Conservation (phyloP, 1,140 invertebrate genomes). For the Drosophila ficusphila region DNA sequence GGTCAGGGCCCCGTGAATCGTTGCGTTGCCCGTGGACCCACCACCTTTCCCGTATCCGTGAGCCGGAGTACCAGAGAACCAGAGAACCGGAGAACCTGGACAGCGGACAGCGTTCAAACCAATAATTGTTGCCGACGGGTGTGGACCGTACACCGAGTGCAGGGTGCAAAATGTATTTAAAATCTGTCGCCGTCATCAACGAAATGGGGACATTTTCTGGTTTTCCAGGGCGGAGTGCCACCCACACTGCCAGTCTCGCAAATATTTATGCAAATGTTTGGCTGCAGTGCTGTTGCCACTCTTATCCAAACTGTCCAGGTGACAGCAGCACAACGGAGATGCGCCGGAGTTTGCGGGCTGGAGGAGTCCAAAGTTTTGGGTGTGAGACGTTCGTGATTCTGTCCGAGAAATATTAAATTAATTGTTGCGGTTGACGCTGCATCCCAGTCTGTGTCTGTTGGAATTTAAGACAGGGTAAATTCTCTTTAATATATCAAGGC, state of each 20-base stretch:
- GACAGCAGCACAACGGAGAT: constrained; percentile 8
- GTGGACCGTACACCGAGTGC: constrained; percentile 22
- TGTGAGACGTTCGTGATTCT: constrained; percentile 40
- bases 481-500: neutral
- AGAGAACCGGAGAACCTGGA: constrained; percentile 24
- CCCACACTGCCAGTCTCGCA: neutral
- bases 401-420: constrained; percentile 41
- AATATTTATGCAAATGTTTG: constrained; percentile 61
- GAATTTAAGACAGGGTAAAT: neutral
- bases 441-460: neutral
- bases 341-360: neutral
- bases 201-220: constrained; percentile 45
- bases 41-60: constrained; percentile 8
- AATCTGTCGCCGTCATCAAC: constrained; percentile 52
- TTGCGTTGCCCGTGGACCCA: neutral
- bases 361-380: constrained; percentile 1
- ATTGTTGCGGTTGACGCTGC: constrained; percentile 10
- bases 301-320: constrained; percentile 37
- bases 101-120: constrained; percentile 35
- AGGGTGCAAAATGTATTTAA: constrained; percentile 59
- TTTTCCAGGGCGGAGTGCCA: neutral
- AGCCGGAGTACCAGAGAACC: constrained; percentile 15
- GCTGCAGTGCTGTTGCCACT: constrained; percentile 21
- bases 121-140: constrained; percentile 56
- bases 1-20: constrained; percentile 11